These are phyloP conservation scores for Crenuchus spilurus DNA, from an alignment of 2,797 vertebrate species.

Conservation along the genomic window DNA sequence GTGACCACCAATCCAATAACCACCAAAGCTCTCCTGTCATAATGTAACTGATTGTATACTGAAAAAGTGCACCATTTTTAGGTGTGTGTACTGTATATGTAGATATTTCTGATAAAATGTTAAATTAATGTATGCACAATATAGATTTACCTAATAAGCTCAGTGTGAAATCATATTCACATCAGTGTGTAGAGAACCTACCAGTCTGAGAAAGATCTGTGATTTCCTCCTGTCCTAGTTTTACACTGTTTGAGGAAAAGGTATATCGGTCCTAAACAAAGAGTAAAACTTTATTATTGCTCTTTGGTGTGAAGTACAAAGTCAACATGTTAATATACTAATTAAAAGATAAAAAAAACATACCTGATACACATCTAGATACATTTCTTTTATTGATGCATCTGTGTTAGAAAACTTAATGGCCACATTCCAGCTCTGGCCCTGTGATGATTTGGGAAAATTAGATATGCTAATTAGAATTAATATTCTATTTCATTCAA, in stretches of 20 bases:
- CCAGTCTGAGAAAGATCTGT: conserved; percentile 68
- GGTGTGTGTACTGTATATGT: too few species aligned
- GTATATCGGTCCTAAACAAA: conserved; percentile 63
- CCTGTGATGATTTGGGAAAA: conserved; percentile 51
- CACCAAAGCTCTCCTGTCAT: too few species aligned
- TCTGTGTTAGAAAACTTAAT: conserved; percentile 54
- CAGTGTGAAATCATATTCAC: not conserved
- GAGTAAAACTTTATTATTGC: not conserved
- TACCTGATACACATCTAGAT: conserved; percentile 67
- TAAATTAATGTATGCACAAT: not conserved
- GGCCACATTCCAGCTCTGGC: conserved; percentile 62
- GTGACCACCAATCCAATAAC: too few species aligned
- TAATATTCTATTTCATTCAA: not conserved
- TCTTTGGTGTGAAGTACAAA: not conserved
- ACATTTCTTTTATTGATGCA: conserved; percentile 50
- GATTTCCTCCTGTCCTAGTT: conserved; percentile 56
- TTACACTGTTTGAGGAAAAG: conserved; percentile 63
- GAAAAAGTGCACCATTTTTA: too few species aligned
- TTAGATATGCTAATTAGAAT: not conserved
- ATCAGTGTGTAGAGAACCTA: conserved; percentile 42
- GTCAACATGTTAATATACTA: not conserved
- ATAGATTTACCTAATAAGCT: not conserved
- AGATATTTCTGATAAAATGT: not conserved
- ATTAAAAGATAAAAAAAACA: not conserved
- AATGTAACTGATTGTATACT: too few species aligned